A percentile compares a stretch with the other conserved stretches of the same genome.
phyloP scores from a whole-genome alignment of 2,888 invertebrate species.

The Ischnus inquisitorius region DNA sequence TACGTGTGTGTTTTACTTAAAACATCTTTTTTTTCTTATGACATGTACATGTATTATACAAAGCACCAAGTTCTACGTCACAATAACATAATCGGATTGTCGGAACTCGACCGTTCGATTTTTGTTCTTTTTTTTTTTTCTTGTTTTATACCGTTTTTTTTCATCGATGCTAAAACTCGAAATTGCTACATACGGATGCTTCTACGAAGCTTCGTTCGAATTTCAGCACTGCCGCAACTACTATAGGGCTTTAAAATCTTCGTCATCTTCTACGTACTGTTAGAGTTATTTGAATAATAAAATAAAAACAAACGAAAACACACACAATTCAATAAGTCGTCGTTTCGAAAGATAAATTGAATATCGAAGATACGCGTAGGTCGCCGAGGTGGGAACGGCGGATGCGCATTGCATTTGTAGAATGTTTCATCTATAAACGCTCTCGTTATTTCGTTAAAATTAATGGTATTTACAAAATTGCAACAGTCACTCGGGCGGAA shows the following conservation, averaged over 20 bases:
- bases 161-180: constrained; percentile 46
- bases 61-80: constrained; percentile 78
- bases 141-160: constrained; percentile 8
- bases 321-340: constrained; percentile 39
- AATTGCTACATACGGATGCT: constrained; percentile 49
- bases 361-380: background rate
- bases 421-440: constrained; percentile 1
- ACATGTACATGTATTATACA: constrained; percentile 76
- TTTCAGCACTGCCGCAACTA: constrained; percentile 53
- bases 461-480: constrained; percentile 28
- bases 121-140: background rate
- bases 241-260: constrained; percentile 19
- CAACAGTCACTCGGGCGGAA: constrained; percentile 45
- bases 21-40: constrained; percentile 52
- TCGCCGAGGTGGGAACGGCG: constrained; percentile 56
- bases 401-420: constrained; percentile 32
- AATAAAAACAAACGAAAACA: constrained; percentile 33
- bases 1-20: constrained; percentile 28
- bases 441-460: constrained; percentile 43
- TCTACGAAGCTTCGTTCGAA: constrained; percentile 51
- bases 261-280: constrained; percentile 35
- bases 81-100: constrained; percentile 54
- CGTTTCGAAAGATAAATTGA: constrained; percentile 49
- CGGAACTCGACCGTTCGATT: constrained; percentile 12
- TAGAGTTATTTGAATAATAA: constrained; percentile 42